Conservation (phyloP, 2,797 vertebrate genomes). For the Chloroceryle inda region DNA sequence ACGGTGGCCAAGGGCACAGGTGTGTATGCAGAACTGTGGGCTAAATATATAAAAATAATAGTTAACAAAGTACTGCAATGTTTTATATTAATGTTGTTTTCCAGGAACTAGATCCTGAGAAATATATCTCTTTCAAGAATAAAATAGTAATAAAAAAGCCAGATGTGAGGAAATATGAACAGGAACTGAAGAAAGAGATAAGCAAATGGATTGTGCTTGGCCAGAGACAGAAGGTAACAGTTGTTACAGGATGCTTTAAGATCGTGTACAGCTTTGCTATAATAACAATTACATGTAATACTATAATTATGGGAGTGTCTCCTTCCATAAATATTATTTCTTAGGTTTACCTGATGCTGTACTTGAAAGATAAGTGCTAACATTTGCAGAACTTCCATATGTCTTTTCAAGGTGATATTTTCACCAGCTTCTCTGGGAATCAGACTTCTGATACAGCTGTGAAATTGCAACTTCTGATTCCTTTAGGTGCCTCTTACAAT, state of each 20-base stretch:
- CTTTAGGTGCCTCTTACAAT: neutral
- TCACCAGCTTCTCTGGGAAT: neutral
- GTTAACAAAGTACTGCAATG: neutral
- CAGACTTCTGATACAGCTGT: neutral
- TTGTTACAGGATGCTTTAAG: neutral
- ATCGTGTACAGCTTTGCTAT: neutral
- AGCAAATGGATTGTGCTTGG: slow-evolving; percentile 37
- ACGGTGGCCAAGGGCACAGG: slow-evolving; percentile 47
- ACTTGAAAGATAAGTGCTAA: neutral
- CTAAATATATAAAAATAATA: neutral
- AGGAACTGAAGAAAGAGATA: slow-evolving; percentile 66
- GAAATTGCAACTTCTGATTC: neutral
- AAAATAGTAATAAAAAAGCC: slow-evolving; percentile 44
- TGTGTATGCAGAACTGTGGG: neutral
- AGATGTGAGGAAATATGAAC: slow-evolving; percentile 62
- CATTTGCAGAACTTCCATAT: neutral
- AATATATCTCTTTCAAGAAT: slow-evolving; percentile 39
- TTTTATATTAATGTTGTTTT: neutral
- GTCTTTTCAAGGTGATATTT: neutral
- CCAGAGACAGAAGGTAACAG: slow-evolving; percentile 43
- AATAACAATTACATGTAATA: neutral
- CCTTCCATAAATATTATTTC: neutral
- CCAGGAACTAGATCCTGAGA: slow-evolving; percentile 24
- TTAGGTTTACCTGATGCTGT: neutral
- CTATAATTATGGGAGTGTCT: neutral